A percentile compares a stretch with the other conserved stretches of the same genome.
These are phyloP conservation scores for Prochilodus magdalenae DNA, from an alignment of 2,113 vertebrate species.

Conservation along the genomic window DNA sequence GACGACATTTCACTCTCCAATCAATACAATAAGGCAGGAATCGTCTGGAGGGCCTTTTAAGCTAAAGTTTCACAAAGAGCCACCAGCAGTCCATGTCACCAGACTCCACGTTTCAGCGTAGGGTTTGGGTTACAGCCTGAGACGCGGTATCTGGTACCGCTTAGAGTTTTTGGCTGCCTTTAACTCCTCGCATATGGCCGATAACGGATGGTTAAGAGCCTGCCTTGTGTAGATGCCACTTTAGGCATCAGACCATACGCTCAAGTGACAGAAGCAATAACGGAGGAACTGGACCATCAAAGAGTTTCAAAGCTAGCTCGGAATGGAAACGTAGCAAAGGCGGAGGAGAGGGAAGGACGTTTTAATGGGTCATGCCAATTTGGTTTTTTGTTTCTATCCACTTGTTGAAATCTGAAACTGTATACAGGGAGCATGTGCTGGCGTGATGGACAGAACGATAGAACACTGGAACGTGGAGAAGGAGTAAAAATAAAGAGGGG, in stretches of 20 bases:
- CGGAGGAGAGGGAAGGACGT: not conserved
- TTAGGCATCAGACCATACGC: constrained; percentile 25
- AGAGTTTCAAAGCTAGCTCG: not conserved
- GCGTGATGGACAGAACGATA: not conserved
- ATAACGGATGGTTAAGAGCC: not conserved
- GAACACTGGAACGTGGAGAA: not conserved
- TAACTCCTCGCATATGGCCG: constrained; percentile 9
- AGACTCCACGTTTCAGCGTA: constrained; percentile 8
- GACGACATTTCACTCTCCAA: constrained; percentile 50
- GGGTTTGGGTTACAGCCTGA: constrained; percentile 22
- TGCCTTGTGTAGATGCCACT: constrained; percentile 32
- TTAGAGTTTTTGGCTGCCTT: constrained; percentile 2
- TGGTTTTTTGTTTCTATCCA: not conserved
- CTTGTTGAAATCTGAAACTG: not conserved
- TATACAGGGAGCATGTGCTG: not conserved
- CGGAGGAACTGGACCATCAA: constrained; percentile 23
- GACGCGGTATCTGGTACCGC: constrained; percentile 13
- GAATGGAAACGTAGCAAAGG: not conserved
- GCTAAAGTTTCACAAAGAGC: constrained; percentile 51
- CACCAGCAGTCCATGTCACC: constrained; percentile 22
- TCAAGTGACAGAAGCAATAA: constrained; percentile 43
- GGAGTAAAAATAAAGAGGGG: no score
- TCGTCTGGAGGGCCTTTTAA: constrained; percentile 43
- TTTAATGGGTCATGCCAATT: not conserved
- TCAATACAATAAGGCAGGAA: constrained; percentile 55